phyloP scores from a whole-genome alignment of 2,797 vertebrate genomes.

The Thunnus albacares region DNA sequence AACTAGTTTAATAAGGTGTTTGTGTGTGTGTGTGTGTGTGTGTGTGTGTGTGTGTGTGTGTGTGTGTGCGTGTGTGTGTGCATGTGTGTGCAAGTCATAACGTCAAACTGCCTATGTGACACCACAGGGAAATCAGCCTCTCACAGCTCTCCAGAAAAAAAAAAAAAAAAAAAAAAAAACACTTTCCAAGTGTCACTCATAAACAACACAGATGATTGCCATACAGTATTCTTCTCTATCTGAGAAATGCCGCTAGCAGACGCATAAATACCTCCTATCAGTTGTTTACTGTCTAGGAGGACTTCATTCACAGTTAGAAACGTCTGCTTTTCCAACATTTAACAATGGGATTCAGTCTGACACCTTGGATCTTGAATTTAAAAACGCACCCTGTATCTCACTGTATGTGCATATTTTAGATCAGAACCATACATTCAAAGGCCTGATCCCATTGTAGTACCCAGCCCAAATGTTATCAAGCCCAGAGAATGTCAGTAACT shows the following conservation, averaged over 20 bases:
- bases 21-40: background rate
- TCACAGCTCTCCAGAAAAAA: slow-evolving; percentile 29
- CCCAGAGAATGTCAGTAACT: background rate
- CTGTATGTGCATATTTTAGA: slow-evolving; percentile 14
- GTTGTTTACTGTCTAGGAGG: slow-evolving; percentile 25
- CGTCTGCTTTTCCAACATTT: background rate
- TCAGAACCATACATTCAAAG: slow-evolving; percentile 3
- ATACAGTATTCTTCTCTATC: slow-evolving; percentile 19
- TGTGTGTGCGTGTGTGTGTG: slow-evolving; percentile 4
- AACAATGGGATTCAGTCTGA: background rate
- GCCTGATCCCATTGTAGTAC: background rate
- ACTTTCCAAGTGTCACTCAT: slow-evolving; percentile 37
- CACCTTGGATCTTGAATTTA: background rate
- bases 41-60: background rate
- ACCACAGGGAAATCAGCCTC: slow-evolving; percentile 73
- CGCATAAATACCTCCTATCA: slow-evolving; percentile 14
- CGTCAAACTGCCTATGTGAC: slow-evolving; percentile 44
- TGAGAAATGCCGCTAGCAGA: slow-evolving; percentile 22
- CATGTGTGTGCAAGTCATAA: slow-evolving; percentile 46
- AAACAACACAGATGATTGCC: slow-evolving; percentile 29
- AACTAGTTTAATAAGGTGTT: slow-evolving; percentile 19
- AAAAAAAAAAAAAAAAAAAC: slow-evolving; percentile 33
- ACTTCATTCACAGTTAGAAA: background rate
- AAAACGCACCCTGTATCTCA: background rate
- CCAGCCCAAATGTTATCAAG: background rate